Base-by-base conservation (phyloP, 2,113 vertebrate genomes). In the Synodontis membranacea region DNA sequence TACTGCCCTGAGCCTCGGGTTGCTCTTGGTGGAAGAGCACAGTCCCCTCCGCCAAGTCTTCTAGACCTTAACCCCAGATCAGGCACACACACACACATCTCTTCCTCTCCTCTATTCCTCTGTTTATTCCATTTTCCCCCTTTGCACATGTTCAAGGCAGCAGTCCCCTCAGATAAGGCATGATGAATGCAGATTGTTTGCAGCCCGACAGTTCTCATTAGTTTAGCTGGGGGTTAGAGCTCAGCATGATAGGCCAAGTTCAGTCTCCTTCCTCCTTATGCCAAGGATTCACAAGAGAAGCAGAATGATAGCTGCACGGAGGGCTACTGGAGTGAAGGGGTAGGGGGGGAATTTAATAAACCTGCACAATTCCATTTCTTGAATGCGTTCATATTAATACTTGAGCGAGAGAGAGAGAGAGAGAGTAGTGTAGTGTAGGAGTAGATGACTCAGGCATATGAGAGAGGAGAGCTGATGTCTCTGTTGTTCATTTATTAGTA, bases 131-230 rank as follows among this genome's bases (percentile, higher is more conserved):
- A 48, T 78, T 31, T 76, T 39, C 12, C 66, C 56, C 56, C 3
- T 58, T 58, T 85, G 78, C 25, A 44, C 19, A 6, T 42, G 15
- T 86, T 92, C 88, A 85, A 84, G 90, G 31, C 91, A 91, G 90
- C 89, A 87, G 90, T 90, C 80, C 66, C 37, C 62, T 89, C 89
- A 91, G 93, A 95, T 94, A 94, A 95, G 92, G 91, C 91, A 91
- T 94, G 94, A 94, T 95, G 91, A 94, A 95, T 95, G 94, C 93
- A 94, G 94, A 95, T 94, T 93, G 94, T 95, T 94, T 92, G 91
- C 90, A 31, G 89, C 81, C 79, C 92, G 94, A 93, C 93, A 94
- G 92, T 84, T 83, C 91, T 93, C 94, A 94, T 94, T 92, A 91
- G 89, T 95, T 93, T 93, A 92, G 92, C 91, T 91, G 91, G 37